Conservation (phyloP, 64 coral and sea anemone species). For the Montipora foliosa region DNA sequence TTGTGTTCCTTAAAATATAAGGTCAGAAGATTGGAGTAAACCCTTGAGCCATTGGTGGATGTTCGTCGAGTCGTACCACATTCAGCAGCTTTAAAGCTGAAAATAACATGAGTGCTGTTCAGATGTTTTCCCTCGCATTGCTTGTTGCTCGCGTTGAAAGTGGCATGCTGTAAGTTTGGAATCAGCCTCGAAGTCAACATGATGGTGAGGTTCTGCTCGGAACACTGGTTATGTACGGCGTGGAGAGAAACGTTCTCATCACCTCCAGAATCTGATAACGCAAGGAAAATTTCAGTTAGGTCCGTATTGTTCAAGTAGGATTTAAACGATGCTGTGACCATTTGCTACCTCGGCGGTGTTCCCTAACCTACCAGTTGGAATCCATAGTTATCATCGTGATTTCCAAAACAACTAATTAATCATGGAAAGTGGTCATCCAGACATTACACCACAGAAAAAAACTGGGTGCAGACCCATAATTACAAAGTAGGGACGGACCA, state of each 20-base stretch:
- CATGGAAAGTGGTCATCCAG: too few relatives aligned
- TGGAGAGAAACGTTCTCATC: neutral
- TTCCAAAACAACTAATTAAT: too few relatives aligned
- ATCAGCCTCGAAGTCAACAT: neutral
- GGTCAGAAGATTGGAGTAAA: neutral
- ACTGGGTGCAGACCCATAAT: too few relatives aligned
- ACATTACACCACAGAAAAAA: too few relatives aligned
- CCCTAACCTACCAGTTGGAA: too few relatives aligned
- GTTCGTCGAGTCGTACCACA: constrained; percentile 1
- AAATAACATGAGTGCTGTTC: neutral
- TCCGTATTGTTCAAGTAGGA: too few relatives aligned
- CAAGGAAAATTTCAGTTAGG: neutral
- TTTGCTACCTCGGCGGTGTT: too few relatives aligned
- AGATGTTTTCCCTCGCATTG: neutral
- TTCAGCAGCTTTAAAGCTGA: neutral
- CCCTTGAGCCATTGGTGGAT: neutral
- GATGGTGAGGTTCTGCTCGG: neutral
- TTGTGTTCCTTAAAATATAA: neutral
- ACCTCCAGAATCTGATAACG: neutral
- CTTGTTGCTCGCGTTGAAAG: neutral
- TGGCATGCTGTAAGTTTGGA: neutral
- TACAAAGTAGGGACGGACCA: too few relatives aligned
- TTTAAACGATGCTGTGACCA: too few relatives aligned
- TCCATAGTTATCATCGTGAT: too few relatives aligned
- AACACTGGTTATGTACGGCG: neutral